Conservation (phyloP, 2,888 invertebrate genomes). For the Beris morrisii region DNA sequence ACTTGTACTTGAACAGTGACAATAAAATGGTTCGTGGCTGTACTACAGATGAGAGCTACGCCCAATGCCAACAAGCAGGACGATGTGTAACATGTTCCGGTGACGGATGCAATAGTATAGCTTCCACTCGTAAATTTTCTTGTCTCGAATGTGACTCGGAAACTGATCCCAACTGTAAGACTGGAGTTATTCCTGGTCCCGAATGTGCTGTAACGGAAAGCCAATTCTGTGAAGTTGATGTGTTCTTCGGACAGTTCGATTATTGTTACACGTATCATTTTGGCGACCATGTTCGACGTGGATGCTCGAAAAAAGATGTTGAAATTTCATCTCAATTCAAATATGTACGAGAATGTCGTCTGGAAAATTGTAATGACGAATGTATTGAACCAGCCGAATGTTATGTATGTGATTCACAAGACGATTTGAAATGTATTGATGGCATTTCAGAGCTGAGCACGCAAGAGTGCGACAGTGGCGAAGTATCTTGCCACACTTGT, state of each 20-base stretch:
- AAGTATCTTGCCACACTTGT: slow-evolving; percentile 19
- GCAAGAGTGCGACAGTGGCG: neutral
- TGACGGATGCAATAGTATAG: slow-evolving; percentile 21
- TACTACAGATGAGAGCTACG: slow-evolving; percentile 18
- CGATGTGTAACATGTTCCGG: slow-evolving; percentile 16
- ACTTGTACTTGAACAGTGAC: slow-evolving; percentile 27
- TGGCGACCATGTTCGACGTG: slow-evolving; percentile 16
- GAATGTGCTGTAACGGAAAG: neutral
- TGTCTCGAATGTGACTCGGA: slow-evolving; percentile 22
- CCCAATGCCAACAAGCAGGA: neutral
- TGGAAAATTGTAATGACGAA: slow-evolving; percentile 25
- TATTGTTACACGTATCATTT: slow-evolving; percentile 20
- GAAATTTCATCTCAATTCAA: neutral
- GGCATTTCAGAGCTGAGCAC: slow-evolving; percentile 32
- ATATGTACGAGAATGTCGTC: slow-evolving; percentile 16
- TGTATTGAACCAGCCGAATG: slow-evolving; percentile 12
- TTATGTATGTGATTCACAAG: slow-evolving; percentile 23
- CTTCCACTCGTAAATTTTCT: neutral
- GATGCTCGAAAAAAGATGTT: slow-evolving; percentile 16
- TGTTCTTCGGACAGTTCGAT: slow-evolving; percentile 15
- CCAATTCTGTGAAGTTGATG: slow-evolving; percentile 11
- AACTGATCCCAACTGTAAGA: neutral
- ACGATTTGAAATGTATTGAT: slow-evolving; percentile 43
- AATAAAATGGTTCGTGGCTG: slow-evolving; percentile 33
- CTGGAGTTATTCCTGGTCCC: neutral